These are phyloP conservation scores for Fulica atra DNA, from an alignment of 2,113 vertebrate species.

Conservation along the genomic window DNA sequence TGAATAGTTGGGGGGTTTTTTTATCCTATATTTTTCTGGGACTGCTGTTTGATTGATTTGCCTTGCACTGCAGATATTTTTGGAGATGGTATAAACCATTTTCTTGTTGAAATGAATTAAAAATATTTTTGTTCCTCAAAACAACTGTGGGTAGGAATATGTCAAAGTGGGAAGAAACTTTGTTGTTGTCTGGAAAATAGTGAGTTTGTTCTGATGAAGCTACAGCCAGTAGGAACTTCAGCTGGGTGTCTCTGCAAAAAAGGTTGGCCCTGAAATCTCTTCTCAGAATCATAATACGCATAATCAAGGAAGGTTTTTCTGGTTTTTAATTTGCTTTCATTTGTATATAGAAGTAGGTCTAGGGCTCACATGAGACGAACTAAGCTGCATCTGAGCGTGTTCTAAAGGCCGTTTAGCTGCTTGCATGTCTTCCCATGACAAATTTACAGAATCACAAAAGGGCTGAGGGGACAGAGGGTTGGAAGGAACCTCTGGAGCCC, in stretches of 20 bases:
- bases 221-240: neutral
- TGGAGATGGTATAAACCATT: neutral
- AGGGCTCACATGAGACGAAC: accelerated
- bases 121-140: neutral
- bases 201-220: neutral
- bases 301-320: neutral
- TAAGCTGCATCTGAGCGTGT: neutral
- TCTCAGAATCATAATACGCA: neutral
- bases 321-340: neutral
- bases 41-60: neutral
- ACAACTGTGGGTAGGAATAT: neutral
- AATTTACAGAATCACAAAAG: neutral
- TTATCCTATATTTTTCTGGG: neutral
- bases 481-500: neutral
- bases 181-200: neutral
- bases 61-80: neutral
- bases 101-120: neutral
- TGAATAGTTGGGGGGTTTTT: neutral
- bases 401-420: neutral
- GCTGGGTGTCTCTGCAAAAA: neutral
- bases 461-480: neutral
- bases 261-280: neutral
- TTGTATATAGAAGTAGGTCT: neutral
- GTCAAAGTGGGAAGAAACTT: neutral
- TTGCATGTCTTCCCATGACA: neutral